These are phyloP conservation scores for Micronisus gabar DNA, from an alignment of 2,113 vertebrate species.

Conservation along the genomic window DNA sequence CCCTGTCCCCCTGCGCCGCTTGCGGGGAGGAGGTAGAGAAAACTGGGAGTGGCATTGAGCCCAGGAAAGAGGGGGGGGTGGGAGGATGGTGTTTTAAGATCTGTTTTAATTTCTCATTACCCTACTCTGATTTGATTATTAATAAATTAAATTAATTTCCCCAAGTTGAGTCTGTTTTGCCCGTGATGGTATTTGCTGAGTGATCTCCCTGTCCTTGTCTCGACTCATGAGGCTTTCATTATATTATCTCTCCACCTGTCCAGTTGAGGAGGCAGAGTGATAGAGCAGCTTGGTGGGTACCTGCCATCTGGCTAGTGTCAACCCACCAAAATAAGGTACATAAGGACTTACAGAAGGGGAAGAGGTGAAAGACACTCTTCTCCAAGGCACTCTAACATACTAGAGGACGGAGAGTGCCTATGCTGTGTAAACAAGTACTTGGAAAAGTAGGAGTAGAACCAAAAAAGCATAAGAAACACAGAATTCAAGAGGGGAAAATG, in stretches of 20 bases:
- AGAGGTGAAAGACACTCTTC: not conserved
- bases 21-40: too few species aligned
- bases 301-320: not conserved
- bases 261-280: not conserved
- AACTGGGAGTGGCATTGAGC: too few species aligned
- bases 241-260: not conserved
- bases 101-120: too few species aligned
- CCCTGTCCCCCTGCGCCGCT: too few species aligned
- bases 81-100: too few species aligned
- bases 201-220: too few species aligned
- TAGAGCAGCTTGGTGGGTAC: not conserved
- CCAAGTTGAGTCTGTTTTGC: too few species aligned
- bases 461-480: not conserved
- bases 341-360: not conserved
- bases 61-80: too few species aligned
- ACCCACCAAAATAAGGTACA: not conserved
- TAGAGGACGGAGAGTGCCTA: not conserved
- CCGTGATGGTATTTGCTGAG: too few species aligned
- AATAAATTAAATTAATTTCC: too few species aligned
- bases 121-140: too few species aligned
- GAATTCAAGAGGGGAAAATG: not conserved
- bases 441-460: not conserved
- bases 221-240: too few species aligned
- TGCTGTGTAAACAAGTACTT: not conserved
- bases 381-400: not conserved